These are phyloP conservation scores for Whitmania pigra DNA, from an alignment of 1,140 invertebrate species.

Conservation along the genomic window DNA sequence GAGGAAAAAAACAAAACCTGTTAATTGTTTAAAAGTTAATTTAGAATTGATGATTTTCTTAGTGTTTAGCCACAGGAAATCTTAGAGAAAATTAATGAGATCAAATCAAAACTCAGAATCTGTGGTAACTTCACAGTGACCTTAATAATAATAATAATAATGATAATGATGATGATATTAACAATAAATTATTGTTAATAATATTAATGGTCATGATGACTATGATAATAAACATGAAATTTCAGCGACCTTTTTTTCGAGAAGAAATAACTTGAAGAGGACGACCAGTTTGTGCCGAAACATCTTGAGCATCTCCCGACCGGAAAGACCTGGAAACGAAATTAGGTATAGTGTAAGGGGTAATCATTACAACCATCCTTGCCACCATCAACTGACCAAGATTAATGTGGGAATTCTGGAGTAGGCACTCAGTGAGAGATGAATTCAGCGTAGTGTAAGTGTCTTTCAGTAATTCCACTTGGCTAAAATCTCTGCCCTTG, in stretches of 20 bases:
- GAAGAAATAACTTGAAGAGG: slow-evolving; percentile 78
- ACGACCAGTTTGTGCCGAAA: slow-evolving; percentile 85
- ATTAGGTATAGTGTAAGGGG: background rate
- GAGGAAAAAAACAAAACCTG: slow-evolving; percentile 73
- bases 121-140: background rate
- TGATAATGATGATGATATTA: no score
- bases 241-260: slow-evolving; percentile 79
- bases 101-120: background rate
- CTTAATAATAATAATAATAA: no score
- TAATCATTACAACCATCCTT: background rate
- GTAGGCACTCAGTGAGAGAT: slow-evolving; percentile 57
- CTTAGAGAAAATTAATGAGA: background rate
- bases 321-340: slow-evolving; percentile 57
- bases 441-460: slow-evolving; percentile 82
- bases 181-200: no score
- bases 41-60: background rate
- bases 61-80: background rate
- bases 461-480: slow-evolving; percentile 73
- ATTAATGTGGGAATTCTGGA: slow-evolving; percentile 59
- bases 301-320: slow-evolving; percentile 62
- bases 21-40: background rate
- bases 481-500: slow-evolving; percentile 55
- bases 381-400: slow-evolving; percentile 49
- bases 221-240: no score
- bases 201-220: no score